Evolutionary conservation across 2,113 vertebrate genomes (phyloP).

Genomic region (Prunella fulvescens): DNA sequence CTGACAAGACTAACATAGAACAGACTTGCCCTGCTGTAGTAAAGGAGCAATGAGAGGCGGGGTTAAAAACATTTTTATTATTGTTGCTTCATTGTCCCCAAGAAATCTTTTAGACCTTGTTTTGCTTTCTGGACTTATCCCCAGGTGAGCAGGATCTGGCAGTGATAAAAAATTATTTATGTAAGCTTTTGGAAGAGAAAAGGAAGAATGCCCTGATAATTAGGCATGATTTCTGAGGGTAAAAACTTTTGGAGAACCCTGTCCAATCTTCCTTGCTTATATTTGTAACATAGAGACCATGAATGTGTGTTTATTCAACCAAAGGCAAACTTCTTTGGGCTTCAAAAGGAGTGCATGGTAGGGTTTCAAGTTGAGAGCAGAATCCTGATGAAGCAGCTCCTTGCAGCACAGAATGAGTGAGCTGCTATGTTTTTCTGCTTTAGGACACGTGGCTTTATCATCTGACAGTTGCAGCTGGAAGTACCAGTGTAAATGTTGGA

Average conservation of each 20-base stretch:
- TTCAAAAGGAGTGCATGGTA: background rate
- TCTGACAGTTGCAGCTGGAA: slow-evolving; percentile 89
- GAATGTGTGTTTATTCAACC: background rate
- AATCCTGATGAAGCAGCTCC: background rate
- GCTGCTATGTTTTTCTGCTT: slow-evolving; percentile 10
- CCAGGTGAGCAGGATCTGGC: background rate
- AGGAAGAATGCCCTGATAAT: background rate
- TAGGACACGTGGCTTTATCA: slow-evolving; percentile 95
- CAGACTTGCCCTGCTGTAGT: background rate
- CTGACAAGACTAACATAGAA: background rate
- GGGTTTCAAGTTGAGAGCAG: background rate
- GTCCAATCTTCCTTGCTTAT: background rate
- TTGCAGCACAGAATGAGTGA: background rate
- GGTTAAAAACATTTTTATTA: background rate
- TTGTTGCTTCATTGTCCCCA: background rate
- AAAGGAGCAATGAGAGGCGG: background rate
- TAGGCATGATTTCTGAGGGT: background rate
- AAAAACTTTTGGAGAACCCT: background rate
- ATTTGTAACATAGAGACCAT: background rate
- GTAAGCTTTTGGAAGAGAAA: background rate
- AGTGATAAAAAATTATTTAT: background rate
- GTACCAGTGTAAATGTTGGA: slow-evolving; percentile 82
- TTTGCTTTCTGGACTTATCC: background rate
- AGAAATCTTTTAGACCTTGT: background rate
- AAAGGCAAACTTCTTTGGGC: background rate